Evolutionary conservation across 2,888 invertebrate genomes (phyloP).

Genomic region (Mesodorylaimus sp.): DNA sequence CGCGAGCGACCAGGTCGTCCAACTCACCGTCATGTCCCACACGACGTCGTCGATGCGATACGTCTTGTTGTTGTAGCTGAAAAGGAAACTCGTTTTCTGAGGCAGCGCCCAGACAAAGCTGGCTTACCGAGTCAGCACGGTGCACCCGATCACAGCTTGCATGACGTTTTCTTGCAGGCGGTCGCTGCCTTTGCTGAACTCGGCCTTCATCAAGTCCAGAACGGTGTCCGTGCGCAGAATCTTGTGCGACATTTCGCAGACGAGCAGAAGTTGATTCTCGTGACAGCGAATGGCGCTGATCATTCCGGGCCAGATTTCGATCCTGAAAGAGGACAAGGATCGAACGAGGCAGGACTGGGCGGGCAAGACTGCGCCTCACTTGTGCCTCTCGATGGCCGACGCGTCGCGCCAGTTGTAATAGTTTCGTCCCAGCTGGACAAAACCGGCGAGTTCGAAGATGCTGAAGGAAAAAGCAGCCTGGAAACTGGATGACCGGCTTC

Average conservation of each 20-base stretch:
- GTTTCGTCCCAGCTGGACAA: slow-evolving; percentile 24
- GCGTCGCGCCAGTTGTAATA: slow-evolving; percentile 36
- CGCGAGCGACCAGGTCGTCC: too few relatives aligned
- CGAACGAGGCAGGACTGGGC: too few relatives aligned
- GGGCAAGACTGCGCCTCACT: slow-evolving; percentile 31
- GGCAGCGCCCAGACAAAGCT: too few relatives aligned
- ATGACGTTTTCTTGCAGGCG: background rate
- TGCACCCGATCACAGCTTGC: background rate
- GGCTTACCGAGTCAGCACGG: slow-evolving; percentile 46
- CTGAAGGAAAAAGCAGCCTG: background rate
- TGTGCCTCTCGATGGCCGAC: slow-evolving; percentile 37
- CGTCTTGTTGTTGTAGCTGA: slow-evolving; percentile 64
- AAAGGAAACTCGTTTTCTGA: too few relatives aligned
- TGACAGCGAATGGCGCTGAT: slow-evolving; percentile 65
- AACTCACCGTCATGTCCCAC: too few relatives aligned
- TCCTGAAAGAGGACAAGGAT: slow-evolving; percentile 10
- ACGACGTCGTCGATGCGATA: slow-evolving; percentile 68
- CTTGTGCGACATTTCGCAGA: slow-evolving; percentile 61
- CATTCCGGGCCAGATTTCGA: slow-evolving; percentile 32
- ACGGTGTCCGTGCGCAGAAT: slow-evolving; percentile 59
- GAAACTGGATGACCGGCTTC: background rate
- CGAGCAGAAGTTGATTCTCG: slow-evolving; percentile 54
- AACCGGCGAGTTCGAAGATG: slow-evolving; percentile 21
- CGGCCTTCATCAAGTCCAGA: slow-evolving; percentile 34
- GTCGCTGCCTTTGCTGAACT: background rate